Evolutionary conservation across 2,888 invertebrate genomes (phyloP).

Genomic region (Megastigmus dorsalis): DNA sequence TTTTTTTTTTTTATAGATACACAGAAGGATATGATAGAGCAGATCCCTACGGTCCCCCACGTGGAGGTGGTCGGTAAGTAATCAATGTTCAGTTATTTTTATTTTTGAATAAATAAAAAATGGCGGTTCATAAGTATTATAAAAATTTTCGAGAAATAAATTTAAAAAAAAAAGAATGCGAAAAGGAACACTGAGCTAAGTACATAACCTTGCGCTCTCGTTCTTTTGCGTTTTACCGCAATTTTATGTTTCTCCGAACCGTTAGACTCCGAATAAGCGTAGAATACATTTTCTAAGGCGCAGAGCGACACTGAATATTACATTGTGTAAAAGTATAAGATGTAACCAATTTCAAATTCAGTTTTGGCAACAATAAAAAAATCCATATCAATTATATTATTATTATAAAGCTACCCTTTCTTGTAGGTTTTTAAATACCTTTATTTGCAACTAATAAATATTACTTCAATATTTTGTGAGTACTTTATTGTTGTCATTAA

Average conservation of each 20-base stretch:
- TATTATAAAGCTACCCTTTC: no score
- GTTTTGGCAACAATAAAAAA: conserved; percentile 35
- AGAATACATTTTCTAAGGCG: conserved; percentile 48
- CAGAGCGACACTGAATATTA: conserved; percentile 53
- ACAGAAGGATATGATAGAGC: conserved; percentile 72
- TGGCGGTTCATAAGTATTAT: no score
- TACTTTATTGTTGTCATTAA: conserved; percentile 21
- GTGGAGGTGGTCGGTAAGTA: conserved; percentile 73
- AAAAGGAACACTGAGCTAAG: conserved; percentile 54
- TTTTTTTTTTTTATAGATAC: conserved; percentile 64
- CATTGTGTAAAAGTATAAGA: conserved; percentile 71
- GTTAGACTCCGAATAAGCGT: conserved; percentile 56
- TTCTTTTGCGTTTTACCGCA: conserved; percentile 54
- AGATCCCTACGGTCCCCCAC: conserved; percentile 73
- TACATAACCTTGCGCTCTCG: conserved; percentile 53
- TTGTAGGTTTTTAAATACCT: no score
- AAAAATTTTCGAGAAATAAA: no score
- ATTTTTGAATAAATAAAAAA: conserved; percentile 19
- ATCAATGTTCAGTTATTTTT: conserved; percentile 45
- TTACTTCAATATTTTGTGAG: no score
- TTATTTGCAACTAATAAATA: no score
- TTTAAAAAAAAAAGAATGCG: conserved; percentile 31
- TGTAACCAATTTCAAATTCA: conserved; percentile 64
- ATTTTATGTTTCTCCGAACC: conserved; percentile 52
- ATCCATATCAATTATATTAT: no score